Base-by-base conservation (phyloP, 2,888 invertebrate species). In the Kuschelorhynchus macadamiae region DNA sequence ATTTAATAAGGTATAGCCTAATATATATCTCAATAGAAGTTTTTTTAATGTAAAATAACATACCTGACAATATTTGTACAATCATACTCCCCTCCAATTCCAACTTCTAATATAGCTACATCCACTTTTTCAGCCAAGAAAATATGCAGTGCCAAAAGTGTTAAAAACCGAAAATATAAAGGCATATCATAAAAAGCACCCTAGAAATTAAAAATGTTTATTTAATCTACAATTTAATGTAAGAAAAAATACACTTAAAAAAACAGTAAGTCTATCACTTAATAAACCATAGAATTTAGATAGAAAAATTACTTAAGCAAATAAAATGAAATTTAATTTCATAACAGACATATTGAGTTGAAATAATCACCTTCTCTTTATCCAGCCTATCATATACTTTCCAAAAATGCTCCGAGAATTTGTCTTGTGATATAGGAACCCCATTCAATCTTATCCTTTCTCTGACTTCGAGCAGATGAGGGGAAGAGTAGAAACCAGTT, bases 401-500 rank as follows among this genome's bases (percentile, higher is more conserved):
- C 89, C 95, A 96, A 83, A 98, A 98, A 78, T 93, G 87, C 5
- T 86, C 79, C 0, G 92, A 86, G 83, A 99, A 99, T 72, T 87
- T 83, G 0, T 88, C 85, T 78, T 92, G 88, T 1, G 87, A 85
- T 56, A 99, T 86, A 0, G 96, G 91, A 64, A 85, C 80, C 0
- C 98, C 98, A 83, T 94, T 89, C 53, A 99, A 89, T 9, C 94
- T 88, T 64, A 99, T 93, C 64, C 99, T 88, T 84, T 99, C 99
- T 12, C 95, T 87, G 0, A 96, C 96, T 33, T 92, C 92, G 3
- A 98, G 87, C 67, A 99, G 85, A 85, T 99, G 99, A 0, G 99
- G 99, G 0, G 98, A 99, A 50, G 96, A 96, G 83, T 90, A 98
- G 81, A 99, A 94, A 4, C 98, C 98, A 0, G 98, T 98, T 77